Base-by-base conservation (phyloP, 2,888 invertebrate species). In the Erebia ligea region DNA sequence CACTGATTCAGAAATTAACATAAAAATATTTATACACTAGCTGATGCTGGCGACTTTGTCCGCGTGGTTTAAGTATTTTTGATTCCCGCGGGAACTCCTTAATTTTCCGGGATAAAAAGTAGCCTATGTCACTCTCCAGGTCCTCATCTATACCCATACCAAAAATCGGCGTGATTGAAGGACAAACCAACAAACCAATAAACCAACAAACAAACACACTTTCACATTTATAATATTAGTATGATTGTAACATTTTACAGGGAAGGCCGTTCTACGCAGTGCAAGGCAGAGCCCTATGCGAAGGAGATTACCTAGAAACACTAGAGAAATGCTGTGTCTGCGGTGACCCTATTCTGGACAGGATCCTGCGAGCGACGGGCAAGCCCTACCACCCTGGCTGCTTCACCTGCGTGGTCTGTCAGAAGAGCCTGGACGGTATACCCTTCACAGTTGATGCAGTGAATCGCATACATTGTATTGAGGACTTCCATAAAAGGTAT, bases 371-470 rank as follows among this genome's bases (percentile, higher is more conserved):
- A 77, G 99, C 99, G 0, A 99, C 99, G 0, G 99, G 99, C 42
- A 98, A 99, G 88, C 98, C 99, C 0, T 99, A 99, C 91, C 99
- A 99, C 92, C 99, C 99, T 0, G 96, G 96, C 73, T 99, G 99
- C 89, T 99, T 99, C 87, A 97, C 97, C 1, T 99, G 99, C 88
- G 97, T 98, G 1, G 97, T 98, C 1, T 99, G 99, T 86, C 97
- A 97, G 58, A 98, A 98, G 86, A 97, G 98, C 82, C 94, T 99
- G 40, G 99, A 99, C 88, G 99, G 99, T 0, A 98, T 99, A 83
- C 99, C 99, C 0, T 99, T 99, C 85, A 99, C 99, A 1, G 99
- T 99, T 1, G 99, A 99, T 91, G 98, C 99, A 42, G 98, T 98
- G 2, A 99, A 99, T 91, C 96, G 98, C 84, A 98, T 99, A 80